Conservation (phyloP, 2,888 invertebrate species). For the Vesta saturnalis region DNA sequence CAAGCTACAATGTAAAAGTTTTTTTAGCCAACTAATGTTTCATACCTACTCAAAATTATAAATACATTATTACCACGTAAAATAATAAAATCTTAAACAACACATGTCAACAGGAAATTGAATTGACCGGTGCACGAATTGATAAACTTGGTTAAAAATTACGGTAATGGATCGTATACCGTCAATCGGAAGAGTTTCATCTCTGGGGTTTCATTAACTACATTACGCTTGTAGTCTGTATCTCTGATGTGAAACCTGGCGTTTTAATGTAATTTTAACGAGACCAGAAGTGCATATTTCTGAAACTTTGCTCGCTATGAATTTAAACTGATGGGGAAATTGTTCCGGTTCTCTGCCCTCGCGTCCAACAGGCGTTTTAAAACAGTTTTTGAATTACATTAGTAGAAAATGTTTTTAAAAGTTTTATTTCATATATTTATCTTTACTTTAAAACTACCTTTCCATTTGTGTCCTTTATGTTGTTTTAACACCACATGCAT, state of each 20-base stretch:
- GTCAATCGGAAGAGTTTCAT: constrained; percentile 52
- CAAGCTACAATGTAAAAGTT: not conserved
- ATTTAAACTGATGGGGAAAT: constrained; percentile 50
- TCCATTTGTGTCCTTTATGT: not conserved
- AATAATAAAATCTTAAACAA: constrained; percentile 43
- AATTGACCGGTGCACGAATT: constrained; percentile 57
- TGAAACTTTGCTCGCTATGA: constrained; percentile 50
- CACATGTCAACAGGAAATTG: constrained; percentile 54
- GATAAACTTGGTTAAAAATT: constrained; percentile 60
- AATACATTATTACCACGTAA: no score
- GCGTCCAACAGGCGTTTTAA: constrained; percentile 43
- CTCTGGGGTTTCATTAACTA: constrained; percentile 52
- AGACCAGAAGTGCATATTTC: constrained; percentile 54
- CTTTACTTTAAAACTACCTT: constrained; percentile 18
- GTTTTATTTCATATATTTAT: constrained; percentile 27
- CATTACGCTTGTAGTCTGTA: constrained; percentile 50
- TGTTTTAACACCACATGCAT: no score
- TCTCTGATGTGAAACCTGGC: constrained; percentile 57
- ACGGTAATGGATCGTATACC: constrained; percentile 55
- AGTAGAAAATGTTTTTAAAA: constrained; percentile 34
- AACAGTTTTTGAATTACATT: constrained; percentile 41
- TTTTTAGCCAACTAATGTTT: constrained; percentile 3
- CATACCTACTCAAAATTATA: no score
- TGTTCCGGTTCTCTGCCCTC: constrained; percentile 41
- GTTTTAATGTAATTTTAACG: constrained; percentile 62